phyloP scores from a whole-genome alignment of 1,140 invertebrate species.

The Brachionus asplanchnoidis region DNA sequence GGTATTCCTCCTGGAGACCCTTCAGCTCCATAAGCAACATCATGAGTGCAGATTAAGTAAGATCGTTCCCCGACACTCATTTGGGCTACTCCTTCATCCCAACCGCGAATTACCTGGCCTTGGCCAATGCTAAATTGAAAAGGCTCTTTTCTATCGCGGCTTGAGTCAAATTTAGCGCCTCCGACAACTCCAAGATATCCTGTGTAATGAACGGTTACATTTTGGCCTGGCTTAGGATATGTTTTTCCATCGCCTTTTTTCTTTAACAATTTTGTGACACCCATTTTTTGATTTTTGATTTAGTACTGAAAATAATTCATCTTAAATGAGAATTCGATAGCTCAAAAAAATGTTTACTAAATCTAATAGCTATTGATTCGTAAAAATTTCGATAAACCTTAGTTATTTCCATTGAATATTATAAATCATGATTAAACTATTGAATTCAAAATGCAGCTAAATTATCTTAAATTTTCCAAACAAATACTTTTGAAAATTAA shows the following conservation, averaged over 20 bases:
- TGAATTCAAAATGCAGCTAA: neutral
- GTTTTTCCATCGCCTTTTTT: slow-evolving; percentile 15
- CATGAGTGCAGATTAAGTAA: slow-evolving; percentile 75
- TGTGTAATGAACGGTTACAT: slow-evolving; percentile 29
- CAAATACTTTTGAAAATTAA: too few species aligned
- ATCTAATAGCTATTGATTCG: neutral
- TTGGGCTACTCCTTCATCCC: slow-evolving; percentile 73
- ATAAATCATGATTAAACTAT: neutral
- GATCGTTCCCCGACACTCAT: slow-evolving; percentile 81
- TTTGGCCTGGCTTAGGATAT: slow-evolving; percentile 15
- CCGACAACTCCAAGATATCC: slow-evolving; percentile 58
- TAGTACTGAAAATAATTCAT: neutral
- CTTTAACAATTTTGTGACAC: neutral
- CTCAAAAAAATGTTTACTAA: neutral
- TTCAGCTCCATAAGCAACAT: slow-evolving; percentile 63
- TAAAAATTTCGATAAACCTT: neutral
- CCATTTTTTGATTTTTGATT: neutral
- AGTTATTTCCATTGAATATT: neutral
- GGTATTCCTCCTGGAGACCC: slow-evolving; percentile 36
- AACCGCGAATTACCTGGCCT: slow-evolving; percentile 68
- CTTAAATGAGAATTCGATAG: neutral
- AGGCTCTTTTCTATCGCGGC: slow-evolving; percentile 66
- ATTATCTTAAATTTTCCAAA: neutral
- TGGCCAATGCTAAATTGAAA: slow-evolving; percentile 72
- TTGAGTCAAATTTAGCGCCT: slow-evolving; percentile 79